A percentile compares a stretch with the other conserved stretches of the same genome.
phyloP scores from a whole-genome alignment of 2,113 vertebrate species.

The Lanius ludovicianus region DNA sequence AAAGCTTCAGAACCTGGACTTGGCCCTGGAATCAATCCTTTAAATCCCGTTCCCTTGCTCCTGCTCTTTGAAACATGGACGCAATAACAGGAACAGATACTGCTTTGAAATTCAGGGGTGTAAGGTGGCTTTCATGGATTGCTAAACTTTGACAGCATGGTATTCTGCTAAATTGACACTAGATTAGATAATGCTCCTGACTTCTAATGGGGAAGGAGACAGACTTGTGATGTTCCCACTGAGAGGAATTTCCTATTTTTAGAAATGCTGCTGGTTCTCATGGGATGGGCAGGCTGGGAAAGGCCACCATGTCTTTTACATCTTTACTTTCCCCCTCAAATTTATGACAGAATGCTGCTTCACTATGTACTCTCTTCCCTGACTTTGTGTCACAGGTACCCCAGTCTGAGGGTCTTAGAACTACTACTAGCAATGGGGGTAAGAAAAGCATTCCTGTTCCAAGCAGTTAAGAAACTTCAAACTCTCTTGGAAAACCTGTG shows the following conservation, averaged over 20 bases:
- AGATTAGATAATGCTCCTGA: neutral
- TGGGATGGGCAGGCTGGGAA: neutral
- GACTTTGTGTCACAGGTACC: neutral
- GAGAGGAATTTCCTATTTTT: slow-evolving; percentile 43
- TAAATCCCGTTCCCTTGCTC: neutral
- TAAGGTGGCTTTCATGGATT: neutral
- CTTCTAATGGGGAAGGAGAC: neutral
- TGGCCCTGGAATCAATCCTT: neutral
- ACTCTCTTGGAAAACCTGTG: neutral
- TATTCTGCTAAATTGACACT: neutral
- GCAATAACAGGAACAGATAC: neutral
- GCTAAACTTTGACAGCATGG: neutral
- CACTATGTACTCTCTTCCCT: neutral
- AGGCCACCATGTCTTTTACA: neutral
- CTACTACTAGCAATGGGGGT: neutral
- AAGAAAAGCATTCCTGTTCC: neutral
- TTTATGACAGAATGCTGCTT: neutral
- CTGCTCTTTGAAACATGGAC: neutral
- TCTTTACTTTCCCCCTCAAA: neutral
- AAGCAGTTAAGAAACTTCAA: neutral
- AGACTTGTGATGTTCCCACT: neutral
- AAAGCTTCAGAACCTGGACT: neutral
- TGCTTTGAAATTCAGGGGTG: neutral
- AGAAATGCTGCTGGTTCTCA: slow-evolving; percentile 34
- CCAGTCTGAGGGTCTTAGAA: neutral